Evolutionary conservation across 1,140 invertebrate species (phyloP), one percentile per base, ranked within the genome.

Genomic region (Aporrectodea caliginosa): DNA sequence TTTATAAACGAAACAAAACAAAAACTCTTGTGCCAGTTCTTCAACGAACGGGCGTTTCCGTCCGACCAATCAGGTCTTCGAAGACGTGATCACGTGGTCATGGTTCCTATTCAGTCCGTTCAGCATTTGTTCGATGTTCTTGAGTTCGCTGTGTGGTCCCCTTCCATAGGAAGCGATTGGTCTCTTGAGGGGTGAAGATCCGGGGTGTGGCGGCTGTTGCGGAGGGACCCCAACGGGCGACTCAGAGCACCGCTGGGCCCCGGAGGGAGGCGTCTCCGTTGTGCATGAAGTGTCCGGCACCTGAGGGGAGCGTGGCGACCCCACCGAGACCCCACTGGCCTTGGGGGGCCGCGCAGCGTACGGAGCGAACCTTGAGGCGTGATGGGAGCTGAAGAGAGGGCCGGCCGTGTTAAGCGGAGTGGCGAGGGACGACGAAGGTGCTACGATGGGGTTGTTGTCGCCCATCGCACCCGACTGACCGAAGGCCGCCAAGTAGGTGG

Each of bases 61-160:
- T 58, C 22, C 43, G 43, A 58, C 43, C 43, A 58, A 58, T 58
- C 43, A 58, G 43, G 43, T 58, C 43, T 58, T 58, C 43, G 43
- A 58, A 6, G 43, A 58, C 6, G 43, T 58, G 43, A 58, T 58
- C 43, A 58, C 43, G 43, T 58, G 43, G 22, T 58, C 43, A 22
- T 58, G 43, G 80, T 86, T 85, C 79, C 86, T 83, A 86, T 97
- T 94, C 33, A 97, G 89, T 0, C 95, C 95, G 88, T 97, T 97
- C 80, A 97, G 94, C 95, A 97, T 97, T 86, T 96, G 95, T 88
- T 98, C 95, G 88, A 98, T 98, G 88, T 93, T 96, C 88, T 96
- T 96, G 78, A 98, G 90, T 88, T 97, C 95, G 14, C 43, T 58
- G 43, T 22, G 6, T 22, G 43, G 43, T 12, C 43, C 43, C 6